Evolutionary conservation across 2,888 invertebrate genomes (phyloP), one percentile per base, ranked within the genome.

Genomic region (Macroteleia sp.): DNA sequence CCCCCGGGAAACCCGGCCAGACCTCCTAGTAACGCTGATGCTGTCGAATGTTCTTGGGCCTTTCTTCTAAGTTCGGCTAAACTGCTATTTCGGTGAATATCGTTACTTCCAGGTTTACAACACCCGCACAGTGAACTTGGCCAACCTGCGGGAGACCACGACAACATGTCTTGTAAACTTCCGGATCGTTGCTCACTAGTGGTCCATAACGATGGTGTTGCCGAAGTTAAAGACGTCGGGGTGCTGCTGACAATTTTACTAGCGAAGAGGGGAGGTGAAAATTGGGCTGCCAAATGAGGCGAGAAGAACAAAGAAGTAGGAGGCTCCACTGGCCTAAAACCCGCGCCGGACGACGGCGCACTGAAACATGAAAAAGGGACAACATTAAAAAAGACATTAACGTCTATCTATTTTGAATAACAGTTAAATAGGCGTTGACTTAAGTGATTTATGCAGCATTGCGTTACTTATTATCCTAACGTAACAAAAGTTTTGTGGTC

Each of bases 1-100:
- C 90, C 91, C 4, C 89, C 89, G 10, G 90, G 86, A 77, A 89
- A 88, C 0, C 86, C 85, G 6, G 90, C 88, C 10, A 90, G 78
- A 3, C 88, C 91, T 3, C 91, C 91, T 16, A 89, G 82, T 22
- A 90, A 81, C 0, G 90, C 89, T 59, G 89, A 88, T 44, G 98
- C 97, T 0, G 98, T 98, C 0, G 97, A 97, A 91, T 98, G 98
- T 89, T 98, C 98, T 91, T 98, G 97, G 0, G 98, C 98, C 90
- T 98, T 97, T 59, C 98, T 94, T 5, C 98, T 93, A 41, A 98
- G 93, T 86, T 98, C 98, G 0, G 98, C 98, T 16, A 98, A 97
- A 91, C 97, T 97, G 83, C 96, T 95, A 80, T 79, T 89, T 41
- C 91, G 85, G 66, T 90, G 91, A 9, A 83, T 92, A 91, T 85